Percentiles rank a stretch among this genome's conserved stretches.
phyloP scores from a whole-genome alignment of 2,113 vertebrate species.

The Hippopotamus amphibius region DNA sequence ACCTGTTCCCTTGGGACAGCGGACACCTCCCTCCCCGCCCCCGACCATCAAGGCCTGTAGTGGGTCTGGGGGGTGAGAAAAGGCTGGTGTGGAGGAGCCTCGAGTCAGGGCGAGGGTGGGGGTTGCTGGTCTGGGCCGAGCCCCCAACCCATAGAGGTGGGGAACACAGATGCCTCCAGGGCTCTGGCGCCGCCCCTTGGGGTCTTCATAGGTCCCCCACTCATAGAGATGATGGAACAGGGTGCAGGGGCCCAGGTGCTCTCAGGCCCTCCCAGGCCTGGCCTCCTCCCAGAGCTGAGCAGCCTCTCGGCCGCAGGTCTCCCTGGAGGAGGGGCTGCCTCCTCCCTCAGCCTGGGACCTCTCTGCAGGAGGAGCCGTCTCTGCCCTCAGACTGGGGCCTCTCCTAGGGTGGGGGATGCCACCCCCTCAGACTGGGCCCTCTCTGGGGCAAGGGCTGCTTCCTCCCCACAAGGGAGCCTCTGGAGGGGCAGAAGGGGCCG shows the following conservation, averaged over 20 bases:
- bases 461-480: not conserved
- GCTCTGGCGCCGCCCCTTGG: rapidly evolving
- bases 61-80: not conserved
- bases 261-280: not conserved
- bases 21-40: no score
- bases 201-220: not conserved
- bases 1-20: not conserved
- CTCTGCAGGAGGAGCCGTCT: no score
- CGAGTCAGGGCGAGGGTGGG: no score
- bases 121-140: not conserved
- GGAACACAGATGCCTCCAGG: not conserved
- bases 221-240: rapidly evolving
- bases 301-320: not conserved
- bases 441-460: not conserved
- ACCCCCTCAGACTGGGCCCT: not conserved
- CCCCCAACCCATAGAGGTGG: not conserved
- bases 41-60: no score
- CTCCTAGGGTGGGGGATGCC: not conserved
- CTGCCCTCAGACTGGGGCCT: rapidly evolving
- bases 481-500: not conserved
- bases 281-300: not conserved
- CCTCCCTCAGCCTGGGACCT: rapidly evolving
- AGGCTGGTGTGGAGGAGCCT: rapidly evolving
- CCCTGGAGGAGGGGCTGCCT: not conserved
- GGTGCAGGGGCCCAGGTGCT: not conserved